Evolutionary conservation across 2,113 vertebrate species (phyloP).

Genomic region (Tenrec ecaudatus): DNA sequence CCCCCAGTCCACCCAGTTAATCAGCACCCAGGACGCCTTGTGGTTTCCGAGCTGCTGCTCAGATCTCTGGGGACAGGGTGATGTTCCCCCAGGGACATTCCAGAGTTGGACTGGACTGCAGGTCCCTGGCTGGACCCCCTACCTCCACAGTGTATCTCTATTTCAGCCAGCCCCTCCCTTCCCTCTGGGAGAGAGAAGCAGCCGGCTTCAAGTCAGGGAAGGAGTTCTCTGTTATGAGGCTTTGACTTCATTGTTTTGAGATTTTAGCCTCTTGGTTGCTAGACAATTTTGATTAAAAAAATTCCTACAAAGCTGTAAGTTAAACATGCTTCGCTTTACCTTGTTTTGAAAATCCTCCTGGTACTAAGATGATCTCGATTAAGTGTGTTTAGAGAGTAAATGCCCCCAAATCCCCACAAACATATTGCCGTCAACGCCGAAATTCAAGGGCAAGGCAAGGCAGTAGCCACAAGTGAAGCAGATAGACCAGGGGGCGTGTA

Average conservation of each 20-base stretch:
- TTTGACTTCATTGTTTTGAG: constrained; percentile 21
- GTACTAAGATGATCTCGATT: constrained; percentile 13
- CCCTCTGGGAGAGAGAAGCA: neutral
- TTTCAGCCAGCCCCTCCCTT: neutral
- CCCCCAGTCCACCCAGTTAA: neutral
- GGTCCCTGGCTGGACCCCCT: rapidly evolving
- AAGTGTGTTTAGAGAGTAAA: constrained; percentile 8
- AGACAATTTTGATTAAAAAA: constrained; percentile 19
- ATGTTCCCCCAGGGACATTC: neutral
- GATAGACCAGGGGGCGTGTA: rapidly evolving
- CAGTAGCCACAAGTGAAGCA: neutral
- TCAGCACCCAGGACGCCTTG: neutral
- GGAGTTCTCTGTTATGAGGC: neutral
- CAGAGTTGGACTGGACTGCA: neutral
- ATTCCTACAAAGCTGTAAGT: constrained; percentile 28
- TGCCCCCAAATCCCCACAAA: neutral
- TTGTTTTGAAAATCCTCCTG: constrained; percentile 43
- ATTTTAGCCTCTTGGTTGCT: constrained; percentile 40
- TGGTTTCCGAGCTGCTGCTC: rapidly evolving
- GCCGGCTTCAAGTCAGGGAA: neutral
- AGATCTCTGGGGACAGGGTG: neutral
- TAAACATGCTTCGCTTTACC: constrained; percentile 39
- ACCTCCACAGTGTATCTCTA: neutral
- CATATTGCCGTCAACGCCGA: neutral
- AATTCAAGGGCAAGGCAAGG: neutral